Evolutionary conservation across 64 coral and sea anemone species (phyloP).

Genomic region (Stichodactyla mertensii): DNA sequence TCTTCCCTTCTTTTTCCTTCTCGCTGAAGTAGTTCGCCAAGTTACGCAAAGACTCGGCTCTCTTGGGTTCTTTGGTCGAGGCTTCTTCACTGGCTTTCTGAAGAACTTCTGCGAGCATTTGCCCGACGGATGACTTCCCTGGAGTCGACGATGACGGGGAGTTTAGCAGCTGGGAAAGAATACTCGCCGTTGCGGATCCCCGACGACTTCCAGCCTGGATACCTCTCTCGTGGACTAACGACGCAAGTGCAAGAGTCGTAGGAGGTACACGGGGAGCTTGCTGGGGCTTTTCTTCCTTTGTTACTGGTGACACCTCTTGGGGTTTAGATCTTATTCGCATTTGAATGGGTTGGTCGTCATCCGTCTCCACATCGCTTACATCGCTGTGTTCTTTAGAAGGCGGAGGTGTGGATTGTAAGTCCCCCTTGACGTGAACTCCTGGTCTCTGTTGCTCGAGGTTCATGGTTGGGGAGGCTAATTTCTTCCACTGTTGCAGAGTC

Average conservation of each 20-base stretch:
- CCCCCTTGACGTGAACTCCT: slow-evolving; percentile 78
- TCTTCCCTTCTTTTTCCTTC: slow-evolving; percentile 56
- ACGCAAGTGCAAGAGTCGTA: slow-evolving; percentile 17
- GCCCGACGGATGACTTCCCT: slow-evolving; percentile 61
- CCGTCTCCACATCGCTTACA: slow-evolving; percentile 35
- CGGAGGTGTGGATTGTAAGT: slow-evolving; percentile 11
- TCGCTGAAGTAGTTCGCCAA: slow-evolving; percentile 84
- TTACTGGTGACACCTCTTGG: not conserved
- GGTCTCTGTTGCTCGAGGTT: slow-evolving; percentile 59
- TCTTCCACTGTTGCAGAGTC: slow-evolving; percentile 83
- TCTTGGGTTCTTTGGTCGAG: slow-evolving; percentile 40
- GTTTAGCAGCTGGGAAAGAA: slow-evolving; percentile 68
- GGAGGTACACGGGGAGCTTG: not conserved
- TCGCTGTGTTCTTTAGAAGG: slow-evolving; percentile 15
- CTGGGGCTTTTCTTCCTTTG: not conserved
- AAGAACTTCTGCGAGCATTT: slow-evolving; percentile 72
- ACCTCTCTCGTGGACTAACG: slow-evolving; percentile 31
- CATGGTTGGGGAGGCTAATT: slow-evolving; percentile 75
- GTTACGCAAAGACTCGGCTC: slow-evolving; percentile 66
- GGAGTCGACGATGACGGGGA: slow-evolving; percentile 51
- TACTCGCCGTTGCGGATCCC: slow-evolving; percentile 34
- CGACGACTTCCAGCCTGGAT: slow-evolving; percentile 14
- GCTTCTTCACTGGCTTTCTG: slow-evolving; percentile 78
- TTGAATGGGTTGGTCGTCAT: slow-evolving; percentile 50
- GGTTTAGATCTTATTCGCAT: slow-evolving; percentile 3